phyloP scores from a whole-genome alignment of 2,113 vertebrate genomes.

The Oncorhynchus mykiss region DNA sequence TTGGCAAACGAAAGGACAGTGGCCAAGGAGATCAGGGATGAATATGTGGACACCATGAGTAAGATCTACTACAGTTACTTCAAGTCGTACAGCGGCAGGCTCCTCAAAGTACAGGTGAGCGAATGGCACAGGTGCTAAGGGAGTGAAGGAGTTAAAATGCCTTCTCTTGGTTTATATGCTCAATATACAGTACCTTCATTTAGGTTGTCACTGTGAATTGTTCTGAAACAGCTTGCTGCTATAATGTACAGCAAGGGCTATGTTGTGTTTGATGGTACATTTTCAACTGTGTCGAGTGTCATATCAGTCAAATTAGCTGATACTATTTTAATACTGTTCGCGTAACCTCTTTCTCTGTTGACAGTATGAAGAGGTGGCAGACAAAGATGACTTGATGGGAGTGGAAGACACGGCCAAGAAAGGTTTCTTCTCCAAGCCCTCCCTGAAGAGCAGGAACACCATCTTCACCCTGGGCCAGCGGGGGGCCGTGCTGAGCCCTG shows the following conservation, averaged over 20 bases:
- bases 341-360: neutral
- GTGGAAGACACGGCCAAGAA: slow-evolving; percentile 93
- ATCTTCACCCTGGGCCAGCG: slow-evolving; percentile 90
- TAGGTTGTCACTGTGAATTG: no score
- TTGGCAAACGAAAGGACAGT: slow-evolving; percentile 86
- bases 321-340: neutral
- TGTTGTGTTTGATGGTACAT: no score
- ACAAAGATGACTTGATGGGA: slow-evolving; percentile 93
- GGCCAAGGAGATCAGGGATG: slow-evolving; percentile 88
- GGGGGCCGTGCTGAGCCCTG: slow-evolving; percentile 79
- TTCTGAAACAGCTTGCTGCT: no score
- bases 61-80: slow-evolving; percentile 93
- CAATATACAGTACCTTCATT: no score
- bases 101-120: slow-evolving; percentile 92
- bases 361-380: slow-evolving; percentile 92
- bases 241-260: no score
- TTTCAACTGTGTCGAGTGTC: neutral
- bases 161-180: no score
- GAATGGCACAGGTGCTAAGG: no score
- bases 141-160: no score
- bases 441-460: slow-evolving; percentile 89
- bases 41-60: slow-evolving; percentile 92
- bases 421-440: slow-evolving; percentile 91
- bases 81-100: slow-evolving; percentile 86
- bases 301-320: neutral